phyloP scores from a whole-genome alignment of 2,888 invertebrate genomes.

The Eudemis profundana region DNA sequence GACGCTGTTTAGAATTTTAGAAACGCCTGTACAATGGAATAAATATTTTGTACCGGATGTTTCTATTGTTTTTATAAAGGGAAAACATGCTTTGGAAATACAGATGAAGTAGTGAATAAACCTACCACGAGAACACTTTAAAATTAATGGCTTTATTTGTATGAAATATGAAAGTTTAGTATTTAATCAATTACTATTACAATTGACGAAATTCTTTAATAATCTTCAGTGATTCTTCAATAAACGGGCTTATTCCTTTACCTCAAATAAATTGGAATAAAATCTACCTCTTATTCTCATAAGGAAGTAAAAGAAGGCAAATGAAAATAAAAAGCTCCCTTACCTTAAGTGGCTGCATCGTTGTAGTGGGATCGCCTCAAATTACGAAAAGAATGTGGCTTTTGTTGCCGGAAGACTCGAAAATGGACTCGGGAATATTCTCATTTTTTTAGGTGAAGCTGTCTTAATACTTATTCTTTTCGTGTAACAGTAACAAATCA shows the following conservation, averaged over 20 bases:
- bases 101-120: too few relatives aligned
- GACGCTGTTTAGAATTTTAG: conserved; percentile 51
- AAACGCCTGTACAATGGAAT: conserved; percentile 47
- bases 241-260: neutral
- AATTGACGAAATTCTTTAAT: too few relatives aligned
- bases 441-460: neutral
- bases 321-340: conserved; percentile 56
- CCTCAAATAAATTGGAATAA: conserved; percentile 30
- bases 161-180: too few relatives aligned
- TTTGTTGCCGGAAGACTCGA: conserved; percentile 40
- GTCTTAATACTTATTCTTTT: conserved; percentile 1
- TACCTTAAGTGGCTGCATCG: conserved; percentile 56
- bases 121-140: too few relatives aligned
- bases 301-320: conserved; percentile 47
- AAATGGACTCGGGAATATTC: conserved; percentile 16
- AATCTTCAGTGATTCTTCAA: too few relatives aligned
- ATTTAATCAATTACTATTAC: too few relatives aligned
- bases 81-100: too few relatives aligned
- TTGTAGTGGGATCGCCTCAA: conserved; percentile 51
- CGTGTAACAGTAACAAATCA: too few relatives aligned
- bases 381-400: conserved; percentile 45
- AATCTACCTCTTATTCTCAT: conserved; percentile 51
- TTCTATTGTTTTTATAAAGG: conserved; percentile 20
- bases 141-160: too few relatives aligned
- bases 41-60: conserved; percentile 49